Evolutionary conservation across 35 echinoderm and acorn worm genomes (phyloP), one percentile per base, ranked within the genome.

Genomic region (Eucidaris tribuloides): DNA sequence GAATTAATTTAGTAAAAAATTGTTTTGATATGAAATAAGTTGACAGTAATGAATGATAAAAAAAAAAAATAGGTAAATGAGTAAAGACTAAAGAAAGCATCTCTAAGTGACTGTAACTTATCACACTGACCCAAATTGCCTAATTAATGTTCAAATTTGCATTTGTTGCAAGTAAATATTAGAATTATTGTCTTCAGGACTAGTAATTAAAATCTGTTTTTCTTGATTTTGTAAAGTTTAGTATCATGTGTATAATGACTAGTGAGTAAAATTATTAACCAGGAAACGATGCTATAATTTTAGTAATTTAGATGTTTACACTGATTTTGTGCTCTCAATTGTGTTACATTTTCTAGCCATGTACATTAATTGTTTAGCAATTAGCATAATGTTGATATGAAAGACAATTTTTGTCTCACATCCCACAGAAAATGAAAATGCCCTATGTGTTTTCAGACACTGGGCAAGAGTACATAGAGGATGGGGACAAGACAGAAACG

Each of bases 391-490:
- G 14, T 84, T 71, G 17, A n/a, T 87, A 24, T 23, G 9, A 46
- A 44, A 65, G 14, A 11, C 25, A 34, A 42, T 63, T 9, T 17
- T 23, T 71, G 0, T 13, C 56, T 80, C 9, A 24, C 33, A 76
- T 41, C 65, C 64, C 57, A 42, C 71, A 97, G 94, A 93, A 87
- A 77, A 78, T 97, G 37, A 82, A 88, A 27, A 85, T 97, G 77
- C 82, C 90, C 27, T 77, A 79, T 55, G 78, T 89, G 46, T 68
- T 62, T 27, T 97, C 94, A 1, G 78, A 82, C 48, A 93, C 85
- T 34, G 94, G 94, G 29, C 89, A 83, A 35, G 94, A 97, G 65
- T 89, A 83, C 28, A 39, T 89, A 0, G 65, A 58, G 25, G 77
- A 62, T 11, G 42, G 59, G 39, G 89, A 92, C 20, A 43, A 89